Conservation (phyloP, 2,797 vertebrate species). For the Molossus alvarezi region DNA sequence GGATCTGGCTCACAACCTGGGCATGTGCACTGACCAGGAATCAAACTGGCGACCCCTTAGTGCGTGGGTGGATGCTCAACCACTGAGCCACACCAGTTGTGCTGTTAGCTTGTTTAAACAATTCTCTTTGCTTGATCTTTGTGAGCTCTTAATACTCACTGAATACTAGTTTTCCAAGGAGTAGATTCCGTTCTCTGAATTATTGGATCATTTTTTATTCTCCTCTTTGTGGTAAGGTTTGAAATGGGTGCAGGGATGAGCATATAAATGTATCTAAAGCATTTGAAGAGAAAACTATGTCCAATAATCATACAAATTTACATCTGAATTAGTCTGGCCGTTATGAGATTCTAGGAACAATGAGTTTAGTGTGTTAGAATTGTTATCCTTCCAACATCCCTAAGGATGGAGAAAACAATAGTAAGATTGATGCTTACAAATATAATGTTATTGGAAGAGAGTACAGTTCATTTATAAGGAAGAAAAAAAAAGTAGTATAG, state of each 20-base stretch:
- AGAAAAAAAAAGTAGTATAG: not conserved
- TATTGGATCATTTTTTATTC: not conserved
- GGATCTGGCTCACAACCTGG: too few species aligned
- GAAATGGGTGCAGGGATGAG: not conserved
- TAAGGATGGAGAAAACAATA: not conserved
- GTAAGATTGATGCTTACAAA: not conserved
- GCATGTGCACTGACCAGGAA: too few species aligned
- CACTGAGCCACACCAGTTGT: too few species aligned
- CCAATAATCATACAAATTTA: not conserved
- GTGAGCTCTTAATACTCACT: not conserved
- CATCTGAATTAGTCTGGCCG: not conserved
- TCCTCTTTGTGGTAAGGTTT: not conserved
- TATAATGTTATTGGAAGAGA: not conserved
- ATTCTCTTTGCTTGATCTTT: not conserved
- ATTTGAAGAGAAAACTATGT: not conserved
- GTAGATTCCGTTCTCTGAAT: not conserved
- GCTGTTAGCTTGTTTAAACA: conserved; percentile 24
- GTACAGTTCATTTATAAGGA: not conserved
- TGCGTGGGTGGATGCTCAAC: too few species aligned
- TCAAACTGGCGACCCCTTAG: too few species aligned
- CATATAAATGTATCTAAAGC: not conserved
- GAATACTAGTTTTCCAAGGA: not conserved
- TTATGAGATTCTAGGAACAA: not conserved
- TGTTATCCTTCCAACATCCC: not conserved
- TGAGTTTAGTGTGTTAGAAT: not conserved